Evolutionary conservation across 2,888 invertebrate genomes (phyloP).

Genomic region (Bursaphelenchus okinawaensis): DNA sequence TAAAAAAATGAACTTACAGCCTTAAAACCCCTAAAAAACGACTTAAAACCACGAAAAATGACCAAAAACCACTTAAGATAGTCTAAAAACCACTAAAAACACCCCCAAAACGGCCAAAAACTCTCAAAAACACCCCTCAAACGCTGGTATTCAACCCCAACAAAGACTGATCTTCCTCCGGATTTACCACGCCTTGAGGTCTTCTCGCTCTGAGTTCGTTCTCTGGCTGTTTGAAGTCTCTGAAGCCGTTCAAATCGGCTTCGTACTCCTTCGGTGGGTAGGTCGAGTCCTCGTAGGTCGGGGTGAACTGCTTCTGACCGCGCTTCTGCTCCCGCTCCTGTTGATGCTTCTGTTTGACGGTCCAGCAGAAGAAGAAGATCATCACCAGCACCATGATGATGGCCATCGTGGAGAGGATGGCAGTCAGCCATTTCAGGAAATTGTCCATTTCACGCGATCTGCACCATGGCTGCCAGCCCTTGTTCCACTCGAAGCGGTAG

Average conservation of each 20-base stretch:
- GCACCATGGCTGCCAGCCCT: conserved; percentile 52
- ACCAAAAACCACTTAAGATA: too few species aligned
- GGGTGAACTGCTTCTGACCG: conserved; percentile 11
- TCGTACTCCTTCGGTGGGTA: conserved; percentile 1
- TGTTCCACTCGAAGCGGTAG: conserved; percentile 54
- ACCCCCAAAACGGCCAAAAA: too few species aligned
- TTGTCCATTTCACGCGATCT: conserved; percentile 53
- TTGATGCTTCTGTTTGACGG: conserved; percentile 20
- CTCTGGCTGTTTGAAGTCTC: background rate
- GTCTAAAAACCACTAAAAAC: too few species aligned
- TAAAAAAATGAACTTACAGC: too few species aligned
- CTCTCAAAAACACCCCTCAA: too few species aligned
- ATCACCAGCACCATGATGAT: conserved; percentile 26
- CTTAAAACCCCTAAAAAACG: too few species aligned
- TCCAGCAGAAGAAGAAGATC: conserved; percentile 31
- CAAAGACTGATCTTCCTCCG: conserved; percentile 12
- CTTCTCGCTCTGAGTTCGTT: conserved; percentile 1
- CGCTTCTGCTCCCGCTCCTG: conserved; percentile 18
- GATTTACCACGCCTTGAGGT: conserved; percentile 1
- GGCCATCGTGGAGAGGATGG: conserved; percentile 31
- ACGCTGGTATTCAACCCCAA: conserved; percentile 24
- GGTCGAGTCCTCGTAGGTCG: conserved; percentile 18
- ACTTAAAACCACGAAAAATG: too few species aligned
- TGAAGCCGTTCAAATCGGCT: background rate
- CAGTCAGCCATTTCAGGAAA: conserved; percentile 50